Evolutionary conservation across 1,140 invertebrate species (phyloP), one percentile per base, ranked within the genome.

Genomic region (Asobara japonica): DNA sequence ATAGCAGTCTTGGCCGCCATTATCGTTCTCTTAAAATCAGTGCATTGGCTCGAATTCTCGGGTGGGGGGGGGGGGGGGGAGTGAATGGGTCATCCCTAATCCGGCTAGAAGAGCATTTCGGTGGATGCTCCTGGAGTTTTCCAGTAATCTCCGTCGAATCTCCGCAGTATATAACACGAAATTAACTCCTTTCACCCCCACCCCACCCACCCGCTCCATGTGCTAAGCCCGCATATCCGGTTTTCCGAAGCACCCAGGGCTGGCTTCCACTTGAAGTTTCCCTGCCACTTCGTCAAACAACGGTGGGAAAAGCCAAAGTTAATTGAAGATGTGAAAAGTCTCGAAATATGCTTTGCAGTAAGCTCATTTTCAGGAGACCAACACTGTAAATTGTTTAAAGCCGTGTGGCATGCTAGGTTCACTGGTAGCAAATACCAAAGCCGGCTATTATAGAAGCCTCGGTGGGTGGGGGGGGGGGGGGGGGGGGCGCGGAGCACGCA

Each of bases 91-190:
- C 71, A 67, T 67, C 71, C 38, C 48, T 72, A 72, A 72, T 67
- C 71, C 67, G 27, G 33, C 62, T 31, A 48, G 22, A 16, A 27
- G 22, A 72, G 71, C 65, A 72, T 67, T 72, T 67, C 48, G 51
- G 29, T 72, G 48, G 65, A 65, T 56, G 71, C 60, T 66, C 70
- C 41, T 56, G 13, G 27, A 72, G 71, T 66, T 65, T 72, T 72
- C 65, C 71, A 41, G 71, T 72, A 72, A 72, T 72, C 71, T 72
- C 65, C 71, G 56, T 72, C 48, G 71, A 72, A 72, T 72, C 71
- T 72, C 71, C 60, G 48, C 48, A 25, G 62, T 72, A 72, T 72
- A 72, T 72, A 72, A 72, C 71, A 72, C 64, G 45, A 72, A 72
- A 72, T 72, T 72, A 72, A 72, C 71, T 72, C 71, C 65, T 72